Base-by-base conservation (phyloP, 2,113 vertebrate genomes). In the Leucopsar rothschildi region DNA sequence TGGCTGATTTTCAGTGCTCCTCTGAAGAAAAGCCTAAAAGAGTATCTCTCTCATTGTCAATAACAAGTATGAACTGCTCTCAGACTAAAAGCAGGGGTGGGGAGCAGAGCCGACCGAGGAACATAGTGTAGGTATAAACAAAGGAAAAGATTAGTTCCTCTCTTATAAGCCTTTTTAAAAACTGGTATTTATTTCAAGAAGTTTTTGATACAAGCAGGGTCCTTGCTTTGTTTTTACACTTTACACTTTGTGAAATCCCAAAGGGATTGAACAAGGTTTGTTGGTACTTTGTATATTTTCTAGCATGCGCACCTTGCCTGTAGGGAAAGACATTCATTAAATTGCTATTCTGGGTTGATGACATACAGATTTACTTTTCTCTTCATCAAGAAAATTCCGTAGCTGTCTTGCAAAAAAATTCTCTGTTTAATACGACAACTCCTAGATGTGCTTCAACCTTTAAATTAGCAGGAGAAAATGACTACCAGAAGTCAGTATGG, bases 351-450 rank as follows among this genome's bases (percentile, higher is more conserved):
- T 79, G 57, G 50, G 50, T 59, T 94, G 92, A 84, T 92, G 96
- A 91, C 95, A 97, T 88, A 95, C 82, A 92, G 84, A 92, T 93
- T 95, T 95, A 90, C 80, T 96, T 92, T 90, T 81, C 91, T 92
- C 89, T 90, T 91, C 82, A 86, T 93, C 89, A 90, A 56, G 92
- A 92, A 90, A 93, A 88, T 84, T 78, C 47, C 76, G 29, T 52
- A 90, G 42, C 50, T 90, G 47, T 73, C 47, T 70, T 82, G 69
- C 39, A 89, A 92, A 90, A 92, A 60, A 61, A 19, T 1, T 35
- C 40, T 61, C 4, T 68, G n/a, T 84, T 65, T 83, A 73, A 71
- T 81, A 23, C 1, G 4, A 50, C 33, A 37, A 42, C 35, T 82
- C 27, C 31, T 90, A 61, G 47, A 47, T 61, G 37, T 33, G 15